Base-by-base conservation (phyloP, 2,888 invertebrate species). In the Chelonus formosanus region DNA sequence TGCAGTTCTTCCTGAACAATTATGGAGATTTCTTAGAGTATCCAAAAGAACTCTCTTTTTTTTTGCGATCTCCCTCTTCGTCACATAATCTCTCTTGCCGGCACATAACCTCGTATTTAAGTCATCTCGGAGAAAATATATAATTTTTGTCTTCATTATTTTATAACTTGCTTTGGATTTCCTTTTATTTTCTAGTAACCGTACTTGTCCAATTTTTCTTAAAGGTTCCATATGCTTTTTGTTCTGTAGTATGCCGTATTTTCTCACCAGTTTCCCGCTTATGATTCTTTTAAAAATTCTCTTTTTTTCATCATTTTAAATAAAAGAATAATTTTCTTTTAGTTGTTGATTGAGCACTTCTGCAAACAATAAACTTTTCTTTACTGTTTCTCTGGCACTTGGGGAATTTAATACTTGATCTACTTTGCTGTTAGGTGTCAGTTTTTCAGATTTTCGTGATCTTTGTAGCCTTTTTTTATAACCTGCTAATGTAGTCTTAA, bases 21-120 rank as follows among this genome's bases (percentile, higher is more conserved):
- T 54, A 43, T 48, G 71, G 67, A 6, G 71, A 61, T 36, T 64
- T 64, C 55, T 63, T 64, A 43, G 71, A 40, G 6, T 59, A 57
- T 20, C 61, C 62, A 3, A 10, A 44, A 10, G 66, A 56, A 35
- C 52, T 8, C 63, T 70, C 62, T 35, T 65, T 67, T 34, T 32
- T 43, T 63, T 65, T 63, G 43, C 36, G 45, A 10, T 45, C 20
- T 50, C 48, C 45, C 45, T 35, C 10, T 35, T 48, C 60, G 55
- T 70, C 64, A 45, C 64, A 44, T 47, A 50, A 67, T 50, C 69
- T 65, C 45, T 67, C 61, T 63, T 71, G 70, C 45, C 71, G 59
- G 50, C 68, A 64, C 34, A 59, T 31, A 71, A 60, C n/a, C 67
- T 66, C 62, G 63, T 67, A 57, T 63, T 67, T 34, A 47, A 62